Evolutionary conservation across 2,113 vertebrate genomes (phyloP).

Genomic region (Diglossa brunneiventris): DNA sequence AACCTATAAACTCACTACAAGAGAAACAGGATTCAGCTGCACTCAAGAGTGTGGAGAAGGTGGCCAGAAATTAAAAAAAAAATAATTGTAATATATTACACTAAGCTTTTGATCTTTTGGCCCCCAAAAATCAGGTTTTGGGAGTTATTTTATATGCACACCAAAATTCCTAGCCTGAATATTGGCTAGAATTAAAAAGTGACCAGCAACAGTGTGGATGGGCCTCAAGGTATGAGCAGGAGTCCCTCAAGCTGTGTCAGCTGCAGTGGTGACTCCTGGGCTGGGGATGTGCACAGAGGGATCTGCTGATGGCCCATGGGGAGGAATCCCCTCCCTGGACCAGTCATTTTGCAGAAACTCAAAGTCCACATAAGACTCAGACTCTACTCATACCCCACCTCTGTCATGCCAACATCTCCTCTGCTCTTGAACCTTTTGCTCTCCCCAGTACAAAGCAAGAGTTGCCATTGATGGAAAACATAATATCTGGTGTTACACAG

Average conservation of each 20-base stretch:
- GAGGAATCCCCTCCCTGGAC: not conserved
- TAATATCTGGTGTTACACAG: not conserved
- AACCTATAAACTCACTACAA: not conserved
- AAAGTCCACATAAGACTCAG: rapidly evolving
- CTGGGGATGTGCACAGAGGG: not conserved
- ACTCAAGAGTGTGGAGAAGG: not conserved
- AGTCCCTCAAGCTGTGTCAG: not conserved
- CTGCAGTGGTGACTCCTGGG: not conserved
- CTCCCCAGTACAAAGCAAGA: not conserved
- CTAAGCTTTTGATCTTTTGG: not conserved
- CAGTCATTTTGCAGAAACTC: not conserved
- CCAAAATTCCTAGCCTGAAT: not conserved
- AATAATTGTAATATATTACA: not conserved
- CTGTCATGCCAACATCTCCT: not conserved
- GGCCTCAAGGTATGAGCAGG: not conserved
- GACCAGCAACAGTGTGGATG: not conserved
- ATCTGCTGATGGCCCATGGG: not conserved
- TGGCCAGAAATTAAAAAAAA: not conserved
- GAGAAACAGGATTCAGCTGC: not conserved
- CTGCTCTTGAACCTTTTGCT: not conserved
- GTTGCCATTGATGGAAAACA: not conserved
- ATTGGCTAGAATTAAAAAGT: not conserved
- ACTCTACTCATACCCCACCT: not conserved
- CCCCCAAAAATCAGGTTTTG: not conserved
- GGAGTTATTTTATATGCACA: not conserved